A percentile compares a stretch with the other conserved stretches of the same genome.
phyloP scores from a whole-genome alignment of 2,797 vertebrate genomes.

The Austrolebias charrua region DNA sequence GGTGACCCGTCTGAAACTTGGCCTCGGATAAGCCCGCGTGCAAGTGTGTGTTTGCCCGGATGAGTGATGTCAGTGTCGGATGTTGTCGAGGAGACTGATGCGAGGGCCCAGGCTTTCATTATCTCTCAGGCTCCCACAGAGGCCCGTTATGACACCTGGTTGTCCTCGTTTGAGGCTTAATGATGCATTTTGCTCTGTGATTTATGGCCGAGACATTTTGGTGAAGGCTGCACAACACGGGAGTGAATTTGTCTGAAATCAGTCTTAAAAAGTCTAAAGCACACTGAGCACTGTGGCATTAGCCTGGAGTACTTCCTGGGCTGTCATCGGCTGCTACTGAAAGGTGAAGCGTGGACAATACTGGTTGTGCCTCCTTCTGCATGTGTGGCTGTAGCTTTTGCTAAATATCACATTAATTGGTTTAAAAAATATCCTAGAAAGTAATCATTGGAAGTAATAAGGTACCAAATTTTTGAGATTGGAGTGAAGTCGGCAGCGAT shows the following conservation, averaged over 20 bases:
- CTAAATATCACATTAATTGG: no score
- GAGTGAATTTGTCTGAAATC: conserved; percentile 9
- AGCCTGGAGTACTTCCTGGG: conserved; percentile 6
- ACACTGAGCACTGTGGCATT: not conserved
- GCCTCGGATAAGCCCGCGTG: conserved; percentile 27
- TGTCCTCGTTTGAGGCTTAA: conserved; percentile 46
- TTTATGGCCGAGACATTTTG: conserved; percentile 29
- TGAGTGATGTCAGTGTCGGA: conserved; percentile 43
- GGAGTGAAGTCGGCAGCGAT: no score
- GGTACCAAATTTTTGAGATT: no score
- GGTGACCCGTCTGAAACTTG: conserved; percentile 54
- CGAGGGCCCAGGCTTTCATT: conserved; percentile 15
- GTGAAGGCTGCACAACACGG: conserved; percentile 28
- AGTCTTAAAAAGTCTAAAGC: conserved; percentile 1
- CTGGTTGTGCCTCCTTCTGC: no score
- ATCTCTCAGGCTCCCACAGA: conserved; percentile 36
- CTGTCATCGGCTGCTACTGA: not conserved
- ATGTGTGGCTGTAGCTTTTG: no score
- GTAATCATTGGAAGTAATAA: no score
- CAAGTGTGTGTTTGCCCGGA: conserved; percentile 22
- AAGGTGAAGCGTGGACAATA: no score
- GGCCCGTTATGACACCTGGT: conserved; percentile 54
- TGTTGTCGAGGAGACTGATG: conserved; percentile 36
- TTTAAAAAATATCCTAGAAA: no score
- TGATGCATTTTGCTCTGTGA: conserved; percentile 36